These are phyloP conservation scores for Corvus moneduloides DNA, from an alignment of 2,113 vertebrate species.

Conservation along the genomic window DNA sequence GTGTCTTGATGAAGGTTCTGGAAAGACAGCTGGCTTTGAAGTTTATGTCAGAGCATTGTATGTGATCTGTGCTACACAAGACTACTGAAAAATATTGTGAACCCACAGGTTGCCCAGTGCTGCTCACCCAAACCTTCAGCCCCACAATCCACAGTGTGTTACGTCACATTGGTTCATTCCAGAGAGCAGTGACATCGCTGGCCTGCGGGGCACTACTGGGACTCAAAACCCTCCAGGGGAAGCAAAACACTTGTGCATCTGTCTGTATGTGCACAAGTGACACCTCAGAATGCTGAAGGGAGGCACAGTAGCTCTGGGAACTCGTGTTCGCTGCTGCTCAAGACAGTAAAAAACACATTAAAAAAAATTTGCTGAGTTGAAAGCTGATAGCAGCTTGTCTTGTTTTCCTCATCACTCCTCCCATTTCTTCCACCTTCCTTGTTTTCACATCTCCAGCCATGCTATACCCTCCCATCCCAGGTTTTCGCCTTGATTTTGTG, in stretches of 20 bases:
- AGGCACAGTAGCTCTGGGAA: neutral
- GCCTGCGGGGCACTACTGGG: neutral
- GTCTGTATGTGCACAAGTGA: rapidly evolving
- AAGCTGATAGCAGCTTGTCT: neutral
- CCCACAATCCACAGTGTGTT: rapidly evolving
- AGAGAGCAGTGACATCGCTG: neutral
- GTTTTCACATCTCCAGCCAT: neutral
- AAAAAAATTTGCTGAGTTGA: neutral
- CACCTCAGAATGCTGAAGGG: rapidly evolving
- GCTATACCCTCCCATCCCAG: neutral
- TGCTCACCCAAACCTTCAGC: neutral
- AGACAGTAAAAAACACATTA: neutral
- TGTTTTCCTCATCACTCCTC: neutral
- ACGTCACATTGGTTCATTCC: neutral
- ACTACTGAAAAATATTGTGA: neutral
- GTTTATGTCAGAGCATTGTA: neutral
- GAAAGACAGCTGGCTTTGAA: neutral
- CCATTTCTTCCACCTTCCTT: neutral
- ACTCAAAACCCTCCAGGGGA: neutral
- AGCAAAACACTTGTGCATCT: neutral
- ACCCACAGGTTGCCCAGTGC: rapidly evolving
- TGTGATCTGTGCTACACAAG: neutral
- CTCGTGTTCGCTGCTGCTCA: neutral
- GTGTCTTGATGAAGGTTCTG: neutral
- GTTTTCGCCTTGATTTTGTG: neutral